Percentiles rank a stretch among this genome's conserved stretches.
Evolutionary conservation across 2,113 vertebrate genomes (phyloP).

Genomic region (Sebastes schlegelii): DNA sequence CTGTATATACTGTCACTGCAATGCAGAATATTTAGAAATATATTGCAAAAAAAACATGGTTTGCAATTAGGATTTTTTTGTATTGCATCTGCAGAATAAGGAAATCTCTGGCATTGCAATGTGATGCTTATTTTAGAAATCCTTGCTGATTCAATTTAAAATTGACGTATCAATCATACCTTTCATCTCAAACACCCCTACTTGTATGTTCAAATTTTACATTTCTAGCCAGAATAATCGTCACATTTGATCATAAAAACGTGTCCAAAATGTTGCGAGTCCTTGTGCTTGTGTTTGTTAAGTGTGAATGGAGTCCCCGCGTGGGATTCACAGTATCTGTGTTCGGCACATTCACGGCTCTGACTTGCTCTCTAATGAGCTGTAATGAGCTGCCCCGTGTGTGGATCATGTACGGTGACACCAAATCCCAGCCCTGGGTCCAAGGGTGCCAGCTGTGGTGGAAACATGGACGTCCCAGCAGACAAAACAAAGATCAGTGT

Average conservation of each 20-base stretch:
- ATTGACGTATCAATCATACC: background rate
- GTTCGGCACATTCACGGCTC: background rate
- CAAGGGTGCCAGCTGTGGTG: conserved; percentile 40
- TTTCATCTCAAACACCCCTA: background rate
- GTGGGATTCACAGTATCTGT: background rate
- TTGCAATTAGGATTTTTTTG: background rate
- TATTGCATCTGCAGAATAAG: background rate
- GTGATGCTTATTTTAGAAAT: background rate
- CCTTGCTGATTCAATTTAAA: background rate
- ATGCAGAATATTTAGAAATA: background rate
- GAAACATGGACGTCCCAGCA: conserved; percentile 43
- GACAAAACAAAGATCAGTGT: conserved; percentile 52
- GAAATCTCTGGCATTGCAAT: background rate
- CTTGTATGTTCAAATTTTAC: background rate
- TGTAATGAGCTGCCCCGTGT: conserved; percentile 33
- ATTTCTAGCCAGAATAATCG: background rate
- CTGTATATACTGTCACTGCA: background rate
- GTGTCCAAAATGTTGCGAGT: background rate
- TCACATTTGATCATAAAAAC: background rate
- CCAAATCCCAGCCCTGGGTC: conserved; percentile 10
- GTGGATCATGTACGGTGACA: conserved; percentile 18
- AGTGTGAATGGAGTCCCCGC: background rate
- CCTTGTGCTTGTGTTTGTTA: background rate
- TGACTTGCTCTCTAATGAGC: conserved; percentile 44
- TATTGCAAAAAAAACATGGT: no score